phyloP scores from a whole-genome alignment of 2,113 vertebrate genomes.

The Ictalurus furcatus region DNA sequence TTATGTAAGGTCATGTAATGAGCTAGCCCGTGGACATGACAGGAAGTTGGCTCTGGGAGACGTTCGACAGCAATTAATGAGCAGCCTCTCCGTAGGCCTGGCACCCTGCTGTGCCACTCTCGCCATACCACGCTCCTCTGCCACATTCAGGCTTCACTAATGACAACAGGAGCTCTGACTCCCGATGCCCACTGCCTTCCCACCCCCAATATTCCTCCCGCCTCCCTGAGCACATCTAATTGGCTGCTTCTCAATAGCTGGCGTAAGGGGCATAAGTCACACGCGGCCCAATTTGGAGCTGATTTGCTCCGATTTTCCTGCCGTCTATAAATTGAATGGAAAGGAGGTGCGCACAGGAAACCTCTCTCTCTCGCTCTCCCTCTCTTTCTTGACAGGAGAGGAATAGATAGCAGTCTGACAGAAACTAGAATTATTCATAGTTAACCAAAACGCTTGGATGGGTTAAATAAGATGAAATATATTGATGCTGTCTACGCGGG shows the following conservation, averaged over 20 bases:
- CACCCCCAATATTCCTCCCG: neutral
- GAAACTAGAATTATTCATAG: conserved; percentile 57
- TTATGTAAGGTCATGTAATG: conserved; percentile 31
- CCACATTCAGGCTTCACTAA: conserved; percentile 22
- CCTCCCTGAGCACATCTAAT: conserved; percentile 59
- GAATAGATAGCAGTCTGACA: conserved; percentile 56
- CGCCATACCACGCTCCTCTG: neutral
- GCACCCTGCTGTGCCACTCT: neutral
- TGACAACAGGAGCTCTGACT: conserved; percentile 26
- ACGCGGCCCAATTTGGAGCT: conserved; percentile 62
- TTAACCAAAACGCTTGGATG: conserved; percentile 48
- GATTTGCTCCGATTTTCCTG: conserved; percentile 58
- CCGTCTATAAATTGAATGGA: conserved; percentile 53
- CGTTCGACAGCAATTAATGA: conserved; percentile 52
- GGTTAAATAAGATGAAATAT: conserved; percentile 29
- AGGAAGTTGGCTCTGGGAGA: conserved; percentile 31
- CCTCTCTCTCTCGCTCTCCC: conserved; percentile 38
- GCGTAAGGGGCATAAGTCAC: conserved; percentile 61
- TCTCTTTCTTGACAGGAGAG: conserved; percentile 35
- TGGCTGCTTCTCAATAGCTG: conserved; percentile 57
- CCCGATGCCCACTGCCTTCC: neutral
- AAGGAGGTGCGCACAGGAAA: conserved; percentile 19
- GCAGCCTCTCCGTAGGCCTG: neutral
- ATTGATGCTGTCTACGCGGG: neutral
- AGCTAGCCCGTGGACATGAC: conserved; percentile 1